A percentile compares a stretch with the other conserved stretches of the same genome.
These are phyloP conservation scores for Tursiops truncatus DNA, from an alignment of 2,113 vertebrate genomes.

Conservation along the genomic window DNA sequence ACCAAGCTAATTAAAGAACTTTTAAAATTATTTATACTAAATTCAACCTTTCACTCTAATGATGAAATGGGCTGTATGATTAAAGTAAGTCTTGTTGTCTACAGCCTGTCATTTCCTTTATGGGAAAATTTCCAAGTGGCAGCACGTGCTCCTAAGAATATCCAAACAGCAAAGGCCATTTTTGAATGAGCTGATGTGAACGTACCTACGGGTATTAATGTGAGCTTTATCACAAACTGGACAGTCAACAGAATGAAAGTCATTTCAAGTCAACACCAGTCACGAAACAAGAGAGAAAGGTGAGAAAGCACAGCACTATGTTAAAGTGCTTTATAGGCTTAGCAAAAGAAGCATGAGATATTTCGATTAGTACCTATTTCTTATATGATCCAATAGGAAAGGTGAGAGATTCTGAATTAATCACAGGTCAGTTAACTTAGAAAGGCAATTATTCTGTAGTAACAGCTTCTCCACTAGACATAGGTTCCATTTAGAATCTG, in stretches of 20 bases:
- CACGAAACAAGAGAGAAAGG: background rate
- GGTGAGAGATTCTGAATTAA: background rate
- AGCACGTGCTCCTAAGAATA: background rate
- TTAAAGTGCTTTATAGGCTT: background rate
- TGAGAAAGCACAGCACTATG: background rate
- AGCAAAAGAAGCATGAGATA: background rate
- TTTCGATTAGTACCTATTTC: background rate
- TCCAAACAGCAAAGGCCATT: background rate
- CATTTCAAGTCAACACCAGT: background rate
- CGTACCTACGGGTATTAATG: accelerated
- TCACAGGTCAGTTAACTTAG: background rate
- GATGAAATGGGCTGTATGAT: background rate
- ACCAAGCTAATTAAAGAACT: background rate
- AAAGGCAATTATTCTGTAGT: constrained; percentile 17
- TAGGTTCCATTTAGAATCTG: background rate
- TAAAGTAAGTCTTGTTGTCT: background rate
- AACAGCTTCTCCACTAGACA: background rate
- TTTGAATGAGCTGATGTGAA: background rate
- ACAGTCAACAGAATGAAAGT: background rate
- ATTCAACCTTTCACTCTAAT: background rate
- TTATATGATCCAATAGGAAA: background rate
- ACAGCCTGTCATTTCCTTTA: background rate
- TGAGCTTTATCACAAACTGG: background rate
- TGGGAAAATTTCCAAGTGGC: background rate
- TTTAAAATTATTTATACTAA: background rate